Evolutionary conservation across 2,113 vertebrate species (phyloP).

Genomic region (Salvelinus alpinus): DNA sequence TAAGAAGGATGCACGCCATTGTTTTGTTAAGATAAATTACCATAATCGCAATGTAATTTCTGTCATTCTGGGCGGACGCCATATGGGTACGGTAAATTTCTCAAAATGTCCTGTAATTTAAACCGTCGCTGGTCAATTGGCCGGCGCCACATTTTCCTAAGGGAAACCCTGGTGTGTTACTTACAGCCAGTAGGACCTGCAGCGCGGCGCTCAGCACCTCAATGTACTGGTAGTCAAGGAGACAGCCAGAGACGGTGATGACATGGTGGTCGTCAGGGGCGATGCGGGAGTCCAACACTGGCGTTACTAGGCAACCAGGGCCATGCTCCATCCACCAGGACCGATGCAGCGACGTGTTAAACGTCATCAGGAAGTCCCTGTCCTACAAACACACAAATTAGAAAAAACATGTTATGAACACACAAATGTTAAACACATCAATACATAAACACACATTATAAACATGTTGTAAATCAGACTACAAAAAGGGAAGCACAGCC

Average conservation of each 20-base stretch:
- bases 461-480: no score
- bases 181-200: constrained; percentile 94
- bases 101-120: no score
- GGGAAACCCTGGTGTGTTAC: constrained; percentile 46
- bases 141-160: no score
- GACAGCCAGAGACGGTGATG: constrained; percentile 95
- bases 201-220: constrained; percentile 95
- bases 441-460: no score
- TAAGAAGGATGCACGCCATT: no score
- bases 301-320: constrained; percentile 93
- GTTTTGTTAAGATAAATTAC: no score
- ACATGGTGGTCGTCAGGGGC: constrained; percentile 95
- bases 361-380: constrained; percentile 96
- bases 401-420: not conserved
- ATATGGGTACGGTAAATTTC: no score
- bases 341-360: constrained; percentile 97
- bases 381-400: constrained; percentile 70
- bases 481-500: no score
- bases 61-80: no score
- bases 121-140: no score
- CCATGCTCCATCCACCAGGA: constrained; percentile 99
- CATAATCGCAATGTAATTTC: no score
- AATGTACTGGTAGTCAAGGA: constrained; percentile 98
- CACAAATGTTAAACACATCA: no score
- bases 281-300: constrained; percentile 84